Base-by-base conservation (phyloP, 2,797 vertebrate species). In the Premnoplex brunnescens region DNA sequence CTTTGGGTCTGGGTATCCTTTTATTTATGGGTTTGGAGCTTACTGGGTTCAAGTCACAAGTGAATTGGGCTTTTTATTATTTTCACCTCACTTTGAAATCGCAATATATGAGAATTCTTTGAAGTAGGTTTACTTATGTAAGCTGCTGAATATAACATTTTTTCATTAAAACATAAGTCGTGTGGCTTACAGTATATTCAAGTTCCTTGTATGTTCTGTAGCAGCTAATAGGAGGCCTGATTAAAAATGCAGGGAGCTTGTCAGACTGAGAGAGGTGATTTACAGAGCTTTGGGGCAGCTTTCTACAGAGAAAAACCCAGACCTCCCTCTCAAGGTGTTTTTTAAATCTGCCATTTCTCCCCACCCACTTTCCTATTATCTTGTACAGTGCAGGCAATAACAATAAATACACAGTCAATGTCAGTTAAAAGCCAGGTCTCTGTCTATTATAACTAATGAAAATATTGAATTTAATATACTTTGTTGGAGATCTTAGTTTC, bases 381-480 rank as follows among this genome's bases (percentile, higher is more conserved):
- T 85, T 95, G 39, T 73, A n/a, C 44, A 74, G 79, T 12, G 34
- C 76, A 93, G 64, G 88, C 85, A 96, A 94, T 97, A 97, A 83
- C 89, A 92, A 51, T 92, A 93, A 95, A 86, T 93, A 52, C 32
- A 74, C 67, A 86, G 76, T 85, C 75, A 89, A 83, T 67, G 54
- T 73, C 82, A 69, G 68, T 78, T 92, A 93, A 91, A 95, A 95
- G 71, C 80, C 59, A 94, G 89, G 93, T 96, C 92, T 96, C 89
- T 96, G 85, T 94, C 95, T 95, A n/a, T 91, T 97, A 79, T 58
- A 97, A 91, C 78, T 97, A 95, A 94, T 55, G 64, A 93, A 93
- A 90, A 94, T 94, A 96, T 95, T 96, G 87, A 73, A 93, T 96
- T 95, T 97, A 96, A 96, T 97, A 76, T 93, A 88, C 83, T 91